Conservation (phyloP, 2,888 invertebrate genomes). For the Minunthozetes semirufus region DNA sequence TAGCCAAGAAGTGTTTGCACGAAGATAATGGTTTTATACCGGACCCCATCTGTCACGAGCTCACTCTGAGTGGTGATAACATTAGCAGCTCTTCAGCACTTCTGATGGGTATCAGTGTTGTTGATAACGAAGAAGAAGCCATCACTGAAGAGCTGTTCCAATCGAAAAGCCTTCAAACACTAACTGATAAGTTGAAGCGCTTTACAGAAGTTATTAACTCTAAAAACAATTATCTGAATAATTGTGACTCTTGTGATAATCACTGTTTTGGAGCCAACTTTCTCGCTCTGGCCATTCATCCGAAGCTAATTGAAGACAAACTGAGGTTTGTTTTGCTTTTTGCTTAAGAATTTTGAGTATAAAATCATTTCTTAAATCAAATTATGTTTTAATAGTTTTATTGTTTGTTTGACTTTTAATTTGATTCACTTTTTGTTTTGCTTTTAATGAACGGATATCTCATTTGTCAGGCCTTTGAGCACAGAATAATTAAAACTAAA, state of each 20-base stretch:
- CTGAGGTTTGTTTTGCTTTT: background rate
- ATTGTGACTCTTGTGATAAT: slow-evolving; percentile 19
- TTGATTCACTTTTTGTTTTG: too few relatives aligned
- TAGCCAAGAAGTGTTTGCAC: background rate
- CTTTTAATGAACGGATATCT: too few relatives aligned
- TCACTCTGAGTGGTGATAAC: background rate
- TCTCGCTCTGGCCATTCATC: slow-evolving; percentile 24
- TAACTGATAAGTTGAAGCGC: slow-evolving; percentile 1
- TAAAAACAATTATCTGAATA: slow-evolving; percentile 4
- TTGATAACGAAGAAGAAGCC: background rate
- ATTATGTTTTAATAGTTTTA: too few relatives aligned
- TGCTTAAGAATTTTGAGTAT: too few relatives aligned
- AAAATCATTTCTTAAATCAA: too few relatives aligned
- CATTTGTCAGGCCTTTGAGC: too few relatives aligned
- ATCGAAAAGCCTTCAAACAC: background rate
- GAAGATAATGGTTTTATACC: background rate
- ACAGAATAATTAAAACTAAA: too few relatives aligned
- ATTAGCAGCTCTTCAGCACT: background rate
- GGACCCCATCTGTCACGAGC: slow-evolving; percentile 21
- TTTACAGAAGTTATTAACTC: slow-evolving; percentile 18
- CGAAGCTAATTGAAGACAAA: background rate
- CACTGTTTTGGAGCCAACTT: slow-evolving; percentile 27
- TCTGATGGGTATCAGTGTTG: slow-evolving; percentile 10
- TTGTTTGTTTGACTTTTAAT: too few relatives aligned
- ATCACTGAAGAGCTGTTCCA: background rate